Base-by-base conservation (phyloP, 1,140 invertebrate species). In the Nylanderia fulva region DNA sequence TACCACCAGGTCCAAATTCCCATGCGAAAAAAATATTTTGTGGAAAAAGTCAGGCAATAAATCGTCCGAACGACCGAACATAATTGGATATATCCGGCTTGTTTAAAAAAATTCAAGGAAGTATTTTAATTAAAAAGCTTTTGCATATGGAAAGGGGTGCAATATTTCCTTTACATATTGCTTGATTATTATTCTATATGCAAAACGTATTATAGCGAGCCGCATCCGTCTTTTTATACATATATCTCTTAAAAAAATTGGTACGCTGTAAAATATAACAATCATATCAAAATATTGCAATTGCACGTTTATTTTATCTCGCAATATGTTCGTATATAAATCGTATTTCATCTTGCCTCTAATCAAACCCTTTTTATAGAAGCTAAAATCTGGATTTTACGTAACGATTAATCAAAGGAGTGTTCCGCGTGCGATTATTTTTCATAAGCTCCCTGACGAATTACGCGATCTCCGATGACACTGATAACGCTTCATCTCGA, bases 21-120 rank as follows among this genome's bases (percentile, higher is more conserved):
- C 77, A 58, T 45, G 77, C 13, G 77, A 45, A 82, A 72, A 72
- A 72, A 82, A 82, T 82, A 82, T 82, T 82, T 82, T 82, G 77
- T 21, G 52, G 66, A 80, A 80, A 82, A 24, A 82, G 77, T 69
- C 77, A 27, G 13, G 52, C 66, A 71, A 82, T 82, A 72, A 82
- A 82, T 82, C 77, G 66, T 39, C 66, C 36, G 8, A 54, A 72
- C 27, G 36, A 82, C 11, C 36, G 18, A 13, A 71, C 77, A 33
- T 36, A 69, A 42, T 6, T 48, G 24, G 64, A 42, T 69, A 42
- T 69, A 24, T 72, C 36, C 27, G 66, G 36, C n/a, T 71, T 60
- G 77, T 58, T 71, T 58, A 72, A 82, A 82, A 80, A 82, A 82
- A 71, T 82, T 48, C 77, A 71, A 72, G 77, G 42, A 72, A 71